Conservation (phyloP, 1,140 invertebrate genomes). For the Adelges cooleyi region DNA sequence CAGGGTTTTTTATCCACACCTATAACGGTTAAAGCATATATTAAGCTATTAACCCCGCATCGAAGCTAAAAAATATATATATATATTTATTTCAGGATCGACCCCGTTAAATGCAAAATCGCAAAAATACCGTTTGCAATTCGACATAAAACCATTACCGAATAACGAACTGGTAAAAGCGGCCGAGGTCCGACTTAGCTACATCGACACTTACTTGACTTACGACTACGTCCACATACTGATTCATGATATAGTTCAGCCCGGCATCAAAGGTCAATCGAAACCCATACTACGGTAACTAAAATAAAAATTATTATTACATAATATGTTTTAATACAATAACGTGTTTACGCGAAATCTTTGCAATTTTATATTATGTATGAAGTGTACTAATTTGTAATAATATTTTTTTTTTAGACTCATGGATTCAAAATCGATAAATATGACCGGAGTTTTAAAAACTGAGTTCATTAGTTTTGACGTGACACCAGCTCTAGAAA, state of each 20-base stretch:
- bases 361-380: too few relatives aligned
- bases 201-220: slow-evolving; percentile 38
- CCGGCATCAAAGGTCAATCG: slow-evolving; percentile 48
- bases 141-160: slow-evolving; percentile 65
- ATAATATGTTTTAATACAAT: too few relatives aligned
- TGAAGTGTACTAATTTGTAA: too few relatives aligned
- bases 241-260: slow-evolving; percentile 72
- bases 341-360: too few relatives aligned
- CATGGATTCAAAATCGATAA: slow-evolving; percentile 63
- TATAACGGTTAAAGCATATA: too few relatives aligned
- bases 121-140: slow-evolving; percentile 61
- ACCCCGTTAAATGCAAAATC: background rate
- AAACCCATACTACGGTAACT: slow-evolving; percentile 48
- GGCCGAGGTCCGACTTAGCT: slow-evolving; percentile 54
- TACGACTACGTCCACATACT: slow-evolving; percentile 38
- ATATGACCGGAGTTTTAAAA: slow-evolving; percentile 42
- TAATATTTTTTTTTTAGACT: slow-evolving; percentile 41
- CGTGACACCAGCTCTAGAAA: slow-evolving; percentile 69
- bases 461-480: slow-evolving; percentile 55
- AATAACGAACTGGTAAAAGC: slow-evolving; percentile 62
- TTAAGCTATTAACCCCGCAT: too few relatives aligned
- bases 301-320: too few relatives aligned
- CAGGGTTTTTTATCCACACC: too few relatives aligned
- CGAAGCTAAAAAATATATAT: too few relatives aligned
- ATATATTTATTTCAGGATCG: background rate